These are phyloP conservation scores for Hystrix cristata DNA, from an alignment of 2,113 vertebrate species.

Conservation along the genomic window DNA sequence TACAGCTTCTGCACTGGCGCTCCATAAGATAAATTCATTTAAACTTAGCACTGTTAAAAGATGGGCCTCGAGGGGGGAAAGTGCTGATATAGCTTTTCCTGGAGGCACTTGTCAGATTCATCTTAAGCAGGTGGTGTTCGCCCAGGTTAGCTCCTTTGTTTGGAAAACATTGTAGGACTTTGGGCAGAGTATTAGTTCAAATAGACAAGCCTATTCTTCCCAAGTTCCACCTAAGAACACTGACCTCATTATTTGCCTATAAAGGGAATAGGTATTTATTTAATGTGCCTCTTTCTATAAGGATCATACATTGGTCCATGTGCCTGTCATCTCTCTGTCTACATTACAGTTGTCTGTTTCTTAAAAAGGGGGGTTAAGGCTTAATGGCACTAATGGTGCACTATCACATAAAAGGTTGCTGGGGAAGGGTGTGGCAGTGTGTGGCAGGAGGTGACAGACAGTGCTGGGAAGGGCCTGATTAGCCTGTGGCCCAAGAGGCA, in stretches of 20 bases:
- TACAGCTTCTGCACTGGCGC: background rate
- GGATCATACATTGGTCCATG: background rate
- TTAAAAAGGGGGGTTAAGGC: background rate
- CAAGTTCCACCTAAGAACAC: slow-evolving; percentile 53
- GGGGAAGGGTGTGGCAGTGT: background rate
- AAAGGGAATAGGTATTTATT: slow-evolving; percentile 65
- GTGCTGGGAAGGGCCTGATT: background rate
- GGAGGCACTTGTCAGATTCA: background rate
- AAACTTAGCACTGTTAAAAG: background rate
- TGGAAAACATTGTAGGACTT: slow-evolving; percentile 59
- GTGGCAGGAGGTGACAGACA: background rate
- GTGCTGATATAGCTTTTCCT: background rate
- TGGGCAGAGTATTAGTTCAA: slow-evolving; percentile 52
- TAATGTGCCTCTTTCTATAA: slow-evolving; percentile 61
- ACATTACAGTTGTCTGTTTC: slow-evolving; percentile 47
- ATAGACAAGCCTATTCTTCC: slow-evolving; percentile 68
- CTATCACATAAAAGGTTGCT: background rate
- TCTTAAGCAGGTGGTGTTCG: slow-evolving; percentile 57
- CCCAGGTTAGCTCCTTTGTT: slow-evolving; percentile 56
- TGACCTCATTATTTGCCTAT: slow-evolving; percentile 76
- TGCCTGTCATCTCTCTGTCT: slow-evolving; percentile 69
- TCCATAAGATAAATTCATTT: slow-evolving; percentile 12
- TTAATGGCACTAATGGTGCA: background rate
- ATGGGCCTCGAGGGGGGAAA: background rate
- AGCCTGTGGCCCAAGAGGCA: background rate